These are phyloP conservation scores for Hassar affinis DNA, from an alignment of 2,113 vertebrate genomes.

Conservation along the genomic window DNA sequence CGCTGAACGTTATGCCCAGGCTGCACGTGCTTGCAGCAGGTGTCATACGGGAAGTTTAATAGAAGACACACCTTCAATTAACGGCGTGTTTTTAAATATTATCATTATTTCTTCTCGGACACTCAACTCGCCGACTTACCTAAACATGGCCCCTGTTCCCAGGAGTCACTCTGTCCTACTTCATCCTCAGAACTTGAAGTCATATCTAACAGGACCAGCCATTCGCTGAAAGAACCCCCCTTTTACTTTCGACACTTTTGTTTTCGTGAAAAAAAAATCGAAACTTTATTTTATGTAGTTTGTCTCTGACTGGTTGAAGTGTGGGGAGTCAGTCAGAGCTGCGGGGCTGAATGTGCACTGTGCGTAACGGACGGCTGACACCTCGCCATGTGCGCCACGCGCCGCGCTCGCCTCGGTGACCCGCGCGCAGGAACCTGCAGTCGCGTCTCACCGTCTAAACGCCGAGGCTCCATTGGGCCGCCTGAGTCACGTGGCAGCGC, in stretches of 20 bases:
- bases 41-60: background rate
- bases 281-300: background rate
- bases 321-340: background rate
- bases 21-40: slow-evolving; percentile 16
- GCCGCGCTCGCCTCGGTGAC: slow-evolving; percentile 56
- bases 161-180: slow-evolving; percentile 67
- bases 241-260: slow-evolving; percentile 51
- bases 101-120: background rate
- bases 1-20: too few relatives aligned
- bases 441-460: slow-evolving; percentile 72
- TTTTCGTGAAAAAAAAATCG: too few relatives aligned
- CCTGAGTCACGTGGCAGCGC: slow-evolving; percentile 64
- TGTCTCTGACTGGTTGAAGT: background rate
- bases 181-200: slow-evolving; percentile 68
- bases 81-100: background rate
- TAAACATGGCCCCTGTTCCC: slow-evolving; percentile 64
- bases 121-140: slow-evolving; percentile 68
- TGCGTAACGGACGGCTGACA: slow-evolving; percentile 57
- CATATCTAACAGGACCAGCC: slow-evolving; percentile 68
- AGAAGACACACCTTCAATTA: background rate
- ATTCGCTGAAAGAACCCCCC: slow-evolving; percentile 57
- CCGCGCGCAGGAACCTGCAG: slow-evolving; percentile 72
- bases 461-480: slow-evolving; percentile 72
- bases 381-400: slow-evolving; percentile 63
- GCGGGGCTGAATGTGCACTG: background rate